Evolutionary conservation across 2,888 invertebrate genomes (phyloP), one percentile per base, ranked within the genome.

Genomic region (Megamerina dolium): DNA sequence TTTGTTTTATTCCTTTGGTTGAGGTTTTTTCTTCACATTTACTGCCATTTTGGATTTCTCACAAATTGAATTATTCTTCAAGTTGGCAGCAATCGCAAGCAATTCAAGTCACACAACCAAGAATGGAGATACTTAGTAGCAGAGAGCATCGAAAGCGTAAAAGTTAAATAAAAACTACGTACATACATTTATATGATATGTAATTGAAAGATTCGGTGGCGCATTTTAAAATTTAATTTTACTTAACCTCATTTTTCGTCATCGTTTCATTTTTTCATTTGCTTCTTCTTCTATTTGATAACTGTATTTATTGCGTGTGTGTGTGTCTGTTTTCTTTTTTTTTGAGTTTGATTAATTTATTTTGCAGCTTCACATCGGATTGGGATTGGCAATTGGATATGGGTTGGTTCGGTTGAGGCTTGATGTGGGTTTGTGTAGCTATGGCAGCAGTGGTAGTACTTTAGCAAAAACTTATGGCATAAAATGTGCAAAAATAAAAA

Each of bases 41-140:
- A 10, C 29, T 37, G 36, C 41, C 30, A 27, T 30, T 34, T 33
- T 33, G 27, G 39, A 35, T 32, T n/a, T n/a, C n/a, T 40, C 33
- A 20, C 37, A 48, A 51, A 51, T 51, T 48, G 45, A 50, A 48
- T 50, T 45, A 45, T 37, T 35, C 38, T 46, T 40, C 26, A 41
- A 42, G 42, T 36, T 48, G 43, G 37, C 40, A 41, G 23, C 23
- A 23, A 10, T 23, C 23, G 10, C 6, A 23, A 23, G 10, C 6
- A 8, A 23, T 23, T 23, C 10, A 6, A 23, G 23, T 23, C 10
- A n/a, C n/a, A n/a, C n/a, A n/a, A n/a, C n/a, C n/a, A n/a, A n/a
- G n/a, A n/a, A n/a, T n/a, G n/a, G n/a, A n/a, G n/a, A n/a, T n/a
- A n/a, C n/a, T n/a, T n/a, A n/a, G n/a, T n/a, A n/a, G n/a, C n/a